phyloP scores from a whole-genome alignment of 1,140 invertebrate species.

The Orius insidiosus region DNA sequence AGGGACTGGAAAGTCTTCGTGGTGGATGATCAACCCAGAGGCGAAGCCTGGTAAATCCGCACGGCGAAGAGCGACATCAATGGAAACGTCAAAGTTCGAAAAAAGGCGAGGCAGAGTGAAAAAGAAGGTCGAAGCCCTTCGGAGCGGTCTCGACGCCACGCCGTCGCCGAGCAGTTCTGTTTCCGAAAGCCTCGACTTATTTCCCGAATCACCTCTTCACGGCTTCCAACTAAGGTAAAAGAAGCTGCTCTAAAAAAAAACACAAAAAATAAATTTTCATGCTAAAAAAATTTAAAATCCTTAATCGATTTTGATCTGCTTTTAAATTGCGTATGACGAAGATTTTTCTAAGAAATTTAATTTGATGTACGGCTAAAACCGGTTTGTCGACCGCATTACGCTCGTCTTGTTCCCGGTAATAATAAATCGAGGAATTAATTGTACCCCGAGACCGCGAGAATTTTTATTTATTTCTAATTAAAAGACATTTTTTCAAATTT shows the following conservation, averaged over 20 bases:
- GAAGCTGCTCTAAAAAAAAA: not conserved
- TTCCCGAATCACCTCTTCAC: constrained; percentile 73
- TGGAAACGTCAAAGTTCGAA: constrained; percentile 91
- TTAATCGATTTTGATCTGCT: too few relatives aligned
- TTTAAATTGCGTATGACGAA: too few relatives aligned
- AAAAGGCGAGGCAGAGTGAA: constrained; percentile 81
- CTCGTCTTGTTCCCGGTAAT: too few relatives aligned
- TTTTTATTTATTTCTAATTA: too few relatives aligned
- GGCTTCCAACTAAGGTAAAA: constrained; percentile 26
- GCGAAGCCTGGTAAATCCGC: constrained; percentile 88
- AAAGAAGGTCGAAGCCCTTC: constrained; percentile 72
- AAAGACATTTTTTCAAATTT: too few relatives aligned
- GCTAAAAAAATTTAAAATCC: too few relatives aligned
- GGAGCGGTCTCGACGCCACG: constrained; percentile 51
- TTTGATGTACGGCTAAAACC: too few relatives aligned
- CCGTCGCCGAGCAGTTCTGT: constrained; percentile 50
- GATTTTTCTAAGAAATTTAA: too few relatives aligned
- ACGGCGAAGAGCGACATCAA: constrained; percentile 70
- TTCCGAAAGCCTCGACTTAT: constrained; percentile 74
- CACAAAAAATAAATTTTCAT: too few relatives aligned
- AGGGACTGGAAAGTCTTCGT: constrained; percentile 96
- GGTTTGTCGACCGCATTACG: too few relatives aligned
- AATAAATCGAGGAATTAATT: too few relatives aligned
- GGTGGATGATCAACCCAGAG: constrained; percentile 99
- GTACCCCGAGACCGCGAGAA: too few relatives aligned